Evolutionary conservation across 2,888 invertebrate species (phyloP), one percentile per base, ranked within the genome.

Genomic region (Pterostichus madidus): DNA sequence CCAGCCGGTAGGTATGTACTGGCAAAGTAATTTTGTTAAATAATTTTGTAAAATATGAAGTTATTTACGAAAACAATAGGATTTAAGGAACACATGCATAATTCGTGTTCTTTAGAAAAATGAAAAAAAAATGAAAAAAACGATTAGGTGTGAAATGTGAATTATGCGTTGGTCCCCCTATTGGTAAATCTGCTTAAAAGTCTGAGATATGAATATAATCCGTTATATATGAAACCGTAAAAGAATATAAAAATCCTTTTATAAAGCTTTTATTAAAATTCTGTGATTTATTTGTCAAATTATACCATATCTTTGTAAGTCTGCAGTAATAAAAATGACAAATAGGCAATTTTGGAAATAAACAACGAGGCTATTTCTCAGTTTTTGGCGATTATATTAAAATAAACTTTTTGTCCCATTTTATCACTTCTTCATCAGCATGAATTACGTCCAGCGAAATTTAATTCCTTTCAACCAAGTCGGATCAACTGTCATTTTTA

Each of bases 211-310:
- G 79, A 49, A 52, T 49, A 64, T 79, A 79, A 79, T 79, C 64
- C 52, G 68, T 79, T 31, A 79, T 79, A 79, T 79, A 79, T 79
- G 79, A 56, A 56, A 64, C 79, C 79, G 32, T 68, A 68, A 79
- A 68, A 79, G 68, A 79, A 79, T 79, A 64, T 79, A 68, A 79
- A 79, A 79, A 49, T 49, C 64, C 13, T 64, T 64, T 56, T 75
- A 56, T 56, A 77, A 77, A 77, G 77, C 53, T 77, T 77, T 79
- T 79, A 79, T 79, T 79, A 79, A 79, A 79, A 79, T 64, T 79
- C 44, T 52, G 49, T 79, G 79, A 79, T 79, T 79, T 79, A 79
- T 79, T 68, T 79, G 64, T 79, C 79, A 79, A 79, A 79, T 79
- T 79, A 79, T 79, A 68, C 49, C 49, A 52, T 79, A 64, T 79